A percentile compares a stretch with the other conserved stretches of the same genome.
Evolutionary conservation across 1,140 invertebrate genomes (phyloP).

Genomic region (Coenobita brevimanus): DNA sequence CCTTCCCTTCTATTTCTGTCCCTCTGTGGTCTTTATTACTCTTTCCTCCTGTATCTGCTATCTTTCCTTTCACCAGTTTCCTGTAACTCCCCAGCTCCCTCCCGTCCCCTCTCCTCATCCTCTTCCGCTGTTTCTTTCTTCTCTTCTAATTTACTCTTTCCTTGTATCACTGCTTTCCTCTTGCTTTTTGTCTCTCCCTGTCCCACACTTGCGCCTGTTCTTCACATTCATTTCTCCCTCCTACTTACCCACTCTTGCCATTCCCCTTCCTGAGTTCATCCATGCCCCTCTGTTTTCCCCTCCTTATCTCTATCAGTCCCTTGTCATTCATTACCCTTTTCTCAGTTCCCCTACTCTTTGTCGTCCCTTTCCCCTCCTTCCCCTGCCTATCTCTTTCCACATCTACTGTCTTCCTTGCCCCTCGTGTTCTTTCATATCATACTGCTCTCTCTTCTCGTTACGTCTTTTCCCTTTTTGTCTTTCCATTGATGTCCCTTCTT

Average conservation of each 20-base stretch:
- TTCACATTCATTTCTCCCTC: not conserved
- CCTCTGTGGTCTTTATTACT: not conserved
- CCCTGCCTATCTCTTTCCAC: not conserved
- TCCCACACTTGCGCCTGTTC: not conserved
- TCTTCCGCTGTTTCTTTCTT: not conserved
- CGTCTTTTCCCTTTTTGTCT: not conserved
- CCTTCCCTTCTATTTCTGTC: not conserved
- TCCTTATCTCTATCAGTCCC: not conserved
- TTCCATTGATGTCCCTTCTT: not conserved
- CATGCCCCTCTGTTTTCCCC: not conserved
- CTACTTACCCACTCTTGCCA: not conserved
- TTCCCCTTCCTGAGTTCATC: not conserved
- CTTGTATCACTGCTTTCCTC: too few species aligned
- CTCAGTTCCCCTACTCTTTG: not conserved
- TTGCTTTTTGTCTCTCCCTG: too few species aligned
- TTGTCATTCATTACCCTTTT: not conserved
- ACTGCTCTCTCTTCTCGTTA: not conserved
- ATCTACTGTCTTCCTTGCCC: not conserved
- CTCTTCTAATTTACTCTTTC: too few species aligned
- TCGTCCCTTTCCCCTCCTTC: conserved; percentile 11
- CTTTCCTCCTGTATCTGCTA: not conserved
- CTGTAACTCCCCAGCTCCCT: not conserved
- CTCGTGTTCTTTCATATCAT: not conserved
- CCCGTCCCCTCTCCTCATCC: not conserved
- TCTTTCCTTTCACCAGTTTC: not conserved